A percentile compares a stretch with the other conserved stretches of the same genome.
Conservation (phyloP, 2,888 invertebrate species). For the Limnephilus auricula region DNA sequence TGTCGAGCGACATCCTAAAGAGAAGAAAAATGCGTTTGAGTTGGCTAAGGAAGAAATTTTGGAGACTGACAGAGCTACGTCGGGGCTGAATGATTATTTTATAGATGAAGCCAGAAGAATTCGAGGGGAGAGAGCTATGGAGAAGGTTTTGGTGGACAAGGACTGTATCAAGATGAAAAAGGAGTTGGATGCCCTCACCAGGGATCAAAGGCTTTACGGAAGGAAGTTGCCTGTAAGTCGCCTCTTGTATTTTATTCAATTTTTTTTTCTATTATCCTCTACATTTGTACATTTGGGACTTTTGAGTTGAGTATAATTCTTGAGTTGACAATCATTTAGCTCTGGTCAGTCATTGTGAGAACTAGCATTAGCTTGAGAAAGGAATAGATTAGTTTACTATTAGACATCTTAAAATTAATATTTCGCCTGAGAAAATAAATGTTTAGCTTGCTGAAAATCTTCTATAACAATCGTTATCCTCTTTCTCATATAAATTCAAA, state of each 20-base stretch:
- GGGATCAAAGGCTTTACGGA: slow-evolving; percentile 67
- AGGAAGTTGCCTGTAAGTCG: slow-evolving; percentile 52
- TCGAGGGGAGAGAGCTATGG: slow-evolving; percentile 89
- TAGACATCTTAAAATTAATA: too few species aligned
- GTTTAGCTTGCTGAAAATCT: too few species aligned
- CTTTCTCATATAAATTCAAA: too few species aligned
- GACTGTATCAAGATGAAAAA: slow-evolving; percentile 75
- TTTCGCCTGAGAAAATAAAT: too few species aligned
- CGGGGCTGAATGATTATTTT: slow-evolving; percentile 46
- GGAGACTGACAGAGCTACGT: slow-evolving; percentile 30
- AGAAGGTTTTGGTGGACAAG: slow-evolving; percentile 82
- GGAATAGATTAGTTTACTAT: too few species aligned
- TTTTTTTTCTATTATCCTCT: background rate
- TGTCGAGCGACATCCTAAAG: slow-evolving; percentile 55
- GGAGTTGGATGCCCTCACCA: slow-evolving; percentile 73
- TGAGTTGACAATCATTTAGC: too few species aligned
- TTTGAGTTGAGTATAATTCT: too few species aligned
- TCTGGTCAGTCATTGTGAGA: too few species aligned
- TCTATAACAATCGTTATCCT: too few species aligned
- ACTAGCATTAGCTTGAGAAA: too few species aligned
- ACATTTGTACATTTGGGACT: too few species aligned
- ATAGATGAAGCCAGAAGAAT: slow-evolving; percentile 71
- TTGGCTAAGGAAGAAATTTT: slow-evolving; percentile 55
- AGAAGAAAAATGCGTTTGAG: slow-evolving; percentile 53
- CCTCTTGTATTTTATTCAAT: slow-evolving; percentile 65